A percentile compares a stretch with the other conserved stretches of the same genome.
These are phyloP conservation scores for Amyelois transitella DNA, from an alignment of 1,140 invertebrate genomes.

Conservation along the genomic window DNA sequence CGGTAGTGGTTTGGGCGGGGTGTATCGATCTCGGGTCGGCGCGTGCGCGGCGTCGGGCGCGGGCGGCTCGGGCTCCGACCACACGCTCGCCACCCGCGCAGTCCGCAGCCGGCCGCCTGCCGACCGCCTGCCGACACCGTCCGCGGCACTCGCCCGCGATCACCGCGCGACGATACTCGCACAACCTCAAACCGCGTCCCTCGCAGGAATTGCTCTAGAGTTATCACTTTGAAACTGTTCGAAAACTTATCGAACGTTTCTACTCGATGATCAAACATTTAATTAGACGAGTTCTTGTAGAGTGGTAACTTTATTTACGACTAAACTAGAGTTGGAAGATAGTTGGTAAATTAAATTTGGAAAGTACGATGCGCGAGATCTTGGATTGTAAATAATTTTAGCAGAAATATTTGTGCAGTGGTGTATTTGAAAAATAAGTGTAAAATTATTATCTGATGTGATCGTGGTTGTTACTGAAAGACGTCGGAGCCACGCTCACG, in stretches of 20 bases:
- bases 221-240: conserved; percentile 37
- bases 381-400: not conserved
- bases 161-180: conserved; percentile 51
- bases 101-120: conserved; percentile 61
- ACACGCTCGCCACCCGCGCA: conserved; percentile 48
- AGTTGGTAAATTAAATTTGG: not conserved
- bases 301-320: conserved; percentile 16
- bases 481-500: conserved; percentile 47
- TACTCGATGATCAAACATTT: not conserved
- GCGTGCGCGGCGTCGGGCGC: conserved; percentile 52
- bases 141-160: conserved; percentile 14
- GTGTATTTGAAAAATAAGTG: conserved; percentile 25
- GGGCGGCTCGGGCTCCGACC: conserved; percentile 39
- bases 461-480: conserved; percentile 59
- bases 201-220: conserved; percentile 56
- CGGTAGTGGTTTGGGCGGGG: conserved; percentile 53
- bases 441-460: conserved; percentile 38
- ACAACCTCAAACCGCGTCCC: conserved; percentile 48
- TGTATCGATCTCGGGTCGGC: conserved; percentile 67
- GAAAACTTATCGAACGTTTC: conserved; percentile 17
- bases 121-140: conserved; percentile 40
- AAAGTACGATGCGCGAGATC: not conserved
- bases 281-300: conserved; percentile 1
- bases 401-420: conserved; percentile 11
- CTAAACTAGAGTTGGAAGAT: not conserved